Percentiles rank a stretch among this genome's conserved stretches.
Conservation (phyloP, 2,797 vertebrate genomes). For the Antennarius maculatus region DNA sequence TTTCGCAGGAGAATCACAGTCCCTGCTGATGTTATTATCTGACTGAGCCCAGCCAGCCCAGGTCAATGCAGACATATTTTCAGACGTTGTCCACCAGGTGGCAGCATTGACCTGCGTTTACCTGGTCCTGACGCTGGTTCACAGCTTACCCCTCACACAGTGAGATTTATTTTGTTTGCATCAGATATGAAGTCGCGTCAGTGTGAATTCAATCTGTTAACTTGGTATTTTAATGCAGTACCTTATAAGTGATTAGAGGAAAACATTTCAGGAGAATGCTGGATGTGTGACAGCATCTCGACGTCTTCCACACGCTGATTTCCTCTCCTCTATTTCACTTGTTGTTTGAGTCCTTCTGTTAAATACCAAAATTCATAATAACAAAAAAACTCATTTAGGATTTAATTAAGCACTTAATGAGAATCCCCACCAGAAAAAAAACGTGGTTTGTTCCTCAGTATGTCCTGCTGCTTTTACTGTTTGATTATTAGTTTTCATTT, state of each 20-base stretch:
- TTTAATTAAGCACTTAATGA: neutral
- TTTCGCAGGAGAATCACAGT: neutral
- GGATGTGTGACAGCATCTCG: slow-evolving; percentile 3
- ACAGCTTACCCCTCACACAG: slow-evolving; percentile 7
- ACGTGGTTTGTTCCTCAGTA: too few species aligned
- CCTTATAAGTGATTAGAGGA: slow-evolving; percentile 9
- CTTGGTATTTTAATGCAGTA: neutral
- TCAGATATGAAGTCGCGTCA: slow-evolving; percentile 2
- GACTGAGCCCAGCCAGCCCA: slow-evolving; percentile 6
- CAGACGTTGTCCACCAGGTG: slow-evolving; percentile 50
- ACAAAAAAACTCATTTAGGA: neutral
- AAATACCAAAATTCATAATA: neutral
- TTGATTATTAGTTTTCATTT: slow-evolving; percentile 3
- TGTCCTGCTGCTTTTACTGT: neutral
- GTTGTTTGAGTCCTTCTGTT: neutral
- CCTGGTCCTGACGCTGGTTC: slow-evolving; percentile 12
- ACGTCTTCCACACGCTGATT: slow-evolving; percentile 36
- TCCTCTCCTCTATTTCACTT: neutral
- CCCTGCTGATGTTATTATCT: slow-evolving; percentile 16
- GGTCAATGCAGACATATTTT: slow-evolving; percentile 40
- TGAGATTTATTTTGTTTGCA: neutral
- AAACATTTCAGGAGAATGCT: slow-evolving; percentile 27
- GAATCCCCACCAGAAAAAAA: neutral
- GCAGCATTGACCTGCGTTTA: slow-evolving; percentile 46
- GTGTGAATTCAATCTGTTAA: neutral